Evolutionary conservation across 2,888 invertebrate species (phyloP).

Genomic region (Eilema caniola): DNA sequence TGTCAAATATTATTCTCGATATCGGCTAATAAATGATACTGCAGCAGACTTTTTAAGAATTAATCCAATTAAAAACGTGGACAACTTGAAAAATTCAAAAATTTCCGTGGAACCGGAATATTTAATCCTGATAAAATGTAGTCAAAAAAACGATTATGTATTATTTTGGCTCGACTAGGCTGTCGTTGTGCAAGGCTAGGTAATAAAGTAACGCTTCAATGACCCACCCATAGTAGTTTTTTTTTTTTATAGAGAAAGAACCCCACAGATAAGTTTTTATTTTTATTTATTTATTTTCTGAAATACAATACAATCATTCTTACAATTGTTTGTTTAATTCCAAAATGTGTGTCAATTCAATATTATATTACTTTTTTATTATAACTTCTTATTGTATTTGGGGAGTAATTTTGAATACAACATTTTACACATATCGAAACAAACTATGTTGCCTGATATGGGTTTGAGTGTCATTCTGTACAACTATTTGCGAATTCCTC

Average conservation of each 20-base stretch:
- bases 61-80: not conserved
- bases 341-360: not conserved
- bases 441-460: not conserved
- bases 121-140: not conserved
- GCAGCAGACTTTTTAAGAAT: not conserved
- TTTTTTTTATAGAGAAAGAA: not conserved
- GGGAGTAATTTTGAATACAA: not conserved
- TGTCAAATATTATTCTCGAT: not conserved
- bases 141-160: not conserved
- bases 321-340: no score
- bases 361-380: not conserved
- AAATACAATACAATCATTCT: no score
- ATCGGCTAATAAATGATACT: not conserved
- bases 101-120: not conserved
- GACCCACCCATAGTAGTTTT: no score
- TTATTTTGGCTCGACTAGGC: not conserved
- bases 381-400: no score
- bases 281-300: no score
- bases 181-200: no score
- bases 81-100: no score
- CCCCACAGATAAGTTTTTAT: not conserved
- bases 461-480: not conserved
- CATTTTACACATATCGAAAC: not conserved
- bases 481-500: conserved; percentile 1
- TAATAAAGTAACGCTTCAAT: no score